These are phyloP conservation scores for Pteropus alecto DNA, from an alignment of 2,113 vertebrate species.

Conservation along the genomic window DNA sequence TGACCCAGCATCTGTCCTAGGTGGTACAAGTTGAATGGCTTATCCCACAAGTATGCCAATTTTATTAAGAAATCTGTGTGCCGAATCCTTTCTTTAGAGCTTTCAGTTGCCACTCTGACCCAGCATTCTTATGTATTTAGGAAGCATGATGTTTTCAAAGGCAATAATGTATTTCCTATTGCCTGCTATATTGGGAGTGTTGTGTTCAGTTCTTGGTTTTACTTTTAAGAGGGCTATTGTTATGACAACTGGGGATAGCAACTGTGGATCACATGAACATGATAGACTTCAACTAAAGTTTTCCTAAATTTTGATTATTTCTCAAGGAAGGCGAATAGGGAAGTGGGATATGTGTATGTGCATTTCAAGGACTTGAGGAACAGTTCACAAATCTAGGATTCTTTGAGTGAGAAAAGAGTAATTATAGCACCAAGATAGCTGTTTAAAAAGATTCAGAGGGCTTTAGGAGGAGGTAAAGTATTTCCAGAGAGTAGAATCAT, in stretches of 20 bases:
- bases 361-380: not conserved
- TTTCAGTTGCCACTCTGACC: not conserved
- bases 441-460: not conserved
- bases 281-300: not conserved
- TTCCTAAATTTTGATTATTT: not conserved
- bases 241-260: not conserved
- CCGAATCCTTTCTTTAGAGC: not conserved
- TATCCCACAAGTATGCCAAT: not conserved
- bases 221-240: not conserved
- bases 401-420: not conserved
- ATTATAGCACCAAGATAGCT: not conserved
- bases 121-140: not conserved
- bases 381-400: not conserved
- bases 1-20: not conserved
- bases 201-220: not conserved
- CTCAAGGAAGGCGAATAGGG: not conserved
- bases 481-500: not conserved
- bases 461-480: not conserved
- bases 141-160: not conserved
- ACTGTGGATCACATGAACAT: not conserved
- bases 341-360: not conserved
- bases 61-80: not conserved
- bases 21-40: not conserved
- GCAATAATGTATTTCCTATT: not conserved
- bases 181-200: not conserved